Evolutionary conservation across 2,797 vertebrate genomes (phyloP).

Genomic region (Neosalanx taihuensis): DNA sequence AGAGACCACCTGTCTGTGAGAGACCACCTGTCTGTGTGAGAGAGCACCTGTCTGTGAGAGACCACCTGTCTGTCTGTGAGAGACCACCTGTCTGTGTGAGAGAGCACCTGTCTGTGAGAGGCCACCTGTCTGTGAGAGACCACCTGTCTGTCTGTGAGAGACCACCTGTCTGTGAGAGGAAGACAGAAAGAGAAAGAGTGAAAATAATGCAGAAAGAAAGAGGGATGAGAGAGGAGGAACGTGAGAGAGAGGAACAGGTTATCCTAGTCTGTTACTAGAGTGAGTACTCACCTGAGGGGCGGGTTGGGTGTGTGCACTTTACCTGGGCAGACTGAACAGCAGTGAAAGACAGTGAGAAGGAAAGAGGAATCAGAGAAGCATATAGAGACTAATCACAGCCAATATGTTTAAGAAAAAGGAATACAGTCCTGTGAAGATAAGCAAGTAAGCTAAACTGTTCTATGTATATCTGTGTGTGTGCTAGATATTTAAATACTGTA

Average conservation of each 20-base stretch:
- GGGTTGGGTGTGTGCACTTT: slow-evolving; percentile 57
- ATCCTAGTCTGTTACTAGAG: slow-evolving; percentile 49
- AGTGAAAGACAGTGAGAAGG: slow-evolving; percentile 10
- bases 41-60: too few species aligned
- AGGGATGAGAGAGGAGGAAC: neutral
- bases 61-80: too few species aligned
- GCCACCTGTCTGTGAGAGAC: too few species aligned
- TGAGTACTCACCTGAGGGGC: slow-evolving; percentile 69
- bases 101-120: too few species aligned
- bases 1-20: too few species aligned
- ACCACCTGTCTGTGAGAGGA: too few species aligned
- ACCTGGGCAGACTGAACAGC: slow-evolving; percentile 29
- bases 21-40: too few species aligned
- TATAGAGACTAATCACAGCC: slow-evolving; percentile 27
- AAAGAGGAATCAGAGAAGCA: slow-evolving; percentile 29
- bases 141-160: too few species aligned
- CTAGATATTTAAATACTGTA: too few species aligned
- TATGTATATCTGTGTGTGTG: slow-evolving; percentile 16
- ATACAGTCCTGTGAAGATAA: slow-evolving; percentile 46
- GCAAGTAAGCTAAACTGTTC: slow-evolving; percentile 60
- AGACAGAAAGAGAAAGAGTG: neutral
- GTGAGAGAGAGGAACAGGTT: slow-evolving; percentile 63
- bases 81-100: too few species aligned
- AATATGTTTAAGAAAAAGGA: slow-evolving; percentile 68
- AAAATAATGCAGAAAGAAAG: neutral